Evolutionary conservation across 2,113 vertebrate genomes (phyloP).

Genomic region (Antennarius striatus): DNA sequence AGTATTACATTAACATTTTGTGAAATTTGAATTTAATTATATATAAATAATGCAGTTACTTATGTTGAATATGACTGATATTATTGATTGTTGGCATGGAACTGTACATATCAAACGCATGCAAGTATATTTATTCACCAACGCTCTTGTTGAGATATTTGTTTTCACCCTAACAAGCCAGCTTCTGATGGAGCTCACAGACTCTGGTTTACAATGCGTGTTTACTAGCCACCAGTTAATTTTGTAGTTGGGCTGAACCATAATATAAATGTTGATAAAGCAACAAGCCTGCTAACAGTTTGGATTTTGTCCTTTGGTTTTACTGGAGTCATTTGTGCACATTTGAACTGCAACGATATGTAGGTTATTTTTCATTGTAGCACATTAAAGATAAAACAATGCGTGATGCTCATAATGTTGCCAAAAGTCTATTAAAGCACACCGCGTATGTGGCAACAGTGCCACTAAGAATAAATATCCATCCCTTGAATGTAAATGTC

Average conservation of each 20-base stretch:
- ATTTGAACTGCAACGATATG: neutral
- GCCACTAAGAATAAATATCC: conserved; percentile 29
- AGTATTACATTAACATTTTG: too few relatives aligned
- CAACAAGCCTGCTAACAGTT: neutral
- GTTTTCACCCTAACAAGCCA: neutral
- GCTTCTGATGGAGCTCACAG: neutral
- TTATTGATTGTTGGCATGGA: too few relatives aligned
- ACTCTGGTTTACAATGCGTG: neutral
- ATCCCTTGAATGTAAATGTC: conserved; percentile 27
- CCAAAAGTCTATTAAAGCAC: conserved; percentile 25
- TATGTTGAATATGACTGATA: too few relatives aligned
- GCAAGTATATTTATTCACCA: neutral
- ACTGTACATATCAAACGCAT: too few relatives aligned
- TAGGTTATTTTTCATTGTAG: neutral
- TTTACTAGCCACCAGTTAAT: neutral
- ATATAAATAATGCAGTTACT: too few relatives aligned
- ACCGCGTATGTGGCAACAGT: neutral
- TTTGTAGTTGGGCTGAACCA: neutral
- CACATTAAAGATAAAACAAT: neutral
- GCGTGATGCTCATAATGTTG: neutral
- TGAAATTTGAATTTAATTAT: too few relatives aligned
- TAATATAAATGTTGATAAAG: neutral
- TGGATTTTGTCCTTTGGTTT: neutral
- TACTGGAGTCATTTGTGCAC: neutral
- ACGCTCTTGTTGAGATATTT: neutral